Evolutionary conservation across 2,797 vertebrate species (phyloP).

Genomic region (Falco concolor): DNA sequence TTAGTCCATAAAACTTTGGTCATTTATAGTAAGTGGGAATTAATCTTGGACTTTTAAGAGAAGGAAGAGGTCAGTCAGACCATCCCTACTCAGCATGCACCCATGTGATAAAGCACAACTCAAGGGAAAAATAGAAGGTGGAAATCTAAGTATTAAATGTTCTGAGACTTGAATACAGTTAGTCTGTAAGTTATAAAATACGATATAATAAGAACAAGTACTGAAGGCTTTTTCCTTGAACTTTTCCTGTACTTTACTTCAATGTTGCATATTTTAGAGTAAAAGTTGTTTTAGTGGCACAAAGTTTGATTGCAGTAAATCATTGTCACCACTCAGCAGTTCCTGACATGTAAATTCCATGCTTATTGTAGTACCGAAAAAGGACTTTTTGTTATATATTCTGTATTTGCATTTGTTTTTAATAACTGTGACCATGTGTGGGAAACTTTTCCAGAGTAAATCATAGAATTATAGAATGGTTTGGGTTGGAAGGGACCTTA

Average conservation of each 20-base stretch:
- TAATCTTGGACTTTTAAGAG: slow-evolving; percentile 36
- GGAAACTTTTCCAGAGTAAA: not conserved
- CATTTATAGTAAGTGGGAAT: slow-evolving; percentile 51
- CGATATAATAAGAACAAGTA: not conserved
- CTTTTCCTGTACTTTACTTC: not conserved
- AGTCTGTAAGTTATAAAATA: not conserved
- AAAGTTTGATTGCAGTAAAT: not conserved
- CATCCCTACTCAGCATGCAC: not conserved
- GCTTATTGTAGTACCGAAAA: not conserved
- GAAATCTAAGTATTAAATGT: not conserved
- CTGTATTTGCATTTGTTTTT: not conserved
- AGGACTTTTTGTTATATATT: not conserved
- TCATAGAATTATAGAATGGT: too few relatives aligned
- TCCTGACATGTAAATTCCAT: not conserved
- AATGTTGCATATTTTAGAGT: not conserved
- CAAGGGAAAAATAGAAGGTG: not conserved
- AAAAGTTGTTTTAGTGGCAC: not conserved
- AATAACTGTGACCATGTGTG: not conserved
- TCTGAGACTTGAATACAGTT: not conserved
- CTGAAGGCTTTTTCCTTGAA: not conserved
- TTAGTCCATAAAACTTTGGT: slow-evolving; percentile 55
- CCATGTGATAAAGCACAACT: not conserved
- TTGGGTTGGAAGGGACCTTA: too few relatives aligned
- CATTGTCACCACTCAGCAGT: not conserved
- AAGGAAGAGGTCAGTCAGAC: slow-evolving; percentile 27